Conservation (phyloP, 2,888 invertebrate species). For the Acleris laterana region DNA sequence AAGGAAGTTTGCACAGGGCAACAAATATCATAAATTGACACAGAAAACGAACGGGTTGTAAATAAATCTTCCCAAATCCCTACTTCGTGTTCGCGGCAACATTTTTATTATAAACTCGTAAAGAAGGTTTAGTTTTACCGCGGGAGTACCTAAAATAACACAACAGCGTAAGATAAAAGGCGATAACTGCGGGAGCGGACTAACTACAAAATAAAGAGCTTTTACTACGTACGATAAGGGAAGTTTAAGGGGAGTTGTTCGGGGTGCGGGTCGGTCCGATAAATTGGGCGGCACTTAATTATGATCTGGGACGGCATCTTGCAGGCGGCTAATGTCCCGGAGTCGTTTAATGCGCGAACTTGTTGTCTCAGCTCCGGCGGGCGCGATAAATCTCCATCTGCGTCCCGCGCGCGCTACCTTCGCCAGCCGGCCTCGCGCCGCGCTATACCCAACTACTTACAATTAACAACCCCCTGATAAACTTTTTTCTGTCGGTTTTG, state of each 20-base stretch:
- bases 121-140: slow-evolving; percentile 40
- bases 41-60: slow-evolving; percentile 24
- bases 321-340: slow-evolving; percentile 83
- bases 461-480: slow-evolving; percentile 2
- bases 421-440: slow-evolving; percentile 33
- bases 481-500: not conserved
- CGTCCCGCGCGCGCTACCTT: slow-evolving; percentile 55
- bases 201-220: slow-evolving; percentile 83
- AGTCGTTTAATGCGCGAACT: slow-evolving; percentile 84
- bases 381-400: slow-evolving; percentile 82
- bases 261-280: slow-evolving; percentile 81
- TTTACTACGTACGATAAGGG: slow-evolving; percentile 81
- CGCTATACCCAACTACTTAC: not conserved
- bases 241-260: slow-evolving; percentile 80
- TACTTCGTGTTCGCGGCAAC: slow-evolving; percentile 32
- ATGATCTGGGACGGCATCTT: slow-evolving; percentile 84
- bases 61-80: slow-evolving; percentile 30
- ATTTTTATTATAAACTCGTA: slow-evolving; percentile 44
- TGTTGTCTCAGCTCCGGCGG: slow-evolving; percentile 79
- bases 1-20: slow-evolving; percentile 8
- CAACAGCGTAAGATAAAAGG: slow-evolving; percentile 64
- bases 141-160: slow-evolving; percentile 46
- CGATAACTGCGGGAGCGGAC: slow-evolving; percentile 70
- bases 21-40: slow-evolving; percentile 26
- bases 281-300: slow-evolving; percentile 85